Conservation (phyloP, 2,113 vertebrate genomes). For the Microcebus tavaratra region DNA sequence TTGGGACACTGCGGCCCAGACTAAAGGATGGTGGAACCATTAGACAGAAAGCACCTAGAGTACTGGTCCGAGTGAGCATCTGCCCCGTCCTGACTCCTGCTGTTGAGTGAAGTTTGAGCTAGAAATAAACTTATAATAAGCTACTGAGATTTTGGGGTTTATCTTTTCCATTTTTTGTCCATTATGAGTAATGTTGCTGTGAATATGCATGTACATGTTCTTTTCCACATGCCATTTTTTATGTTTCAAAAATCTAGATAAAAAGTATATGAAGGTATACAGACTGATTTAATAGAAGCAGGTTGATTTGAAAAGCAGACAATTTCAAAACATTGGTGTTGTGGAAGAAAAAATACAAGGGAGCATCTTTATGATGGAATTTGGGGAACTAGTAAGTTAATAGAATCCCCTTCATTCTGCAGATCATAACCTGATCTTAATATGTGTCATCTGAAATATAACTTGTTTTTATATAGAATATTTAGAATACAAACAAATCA, state of each 20-base stretch:
- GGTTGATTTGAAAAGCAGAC: neutral
- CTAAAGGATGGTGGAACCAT: neutral
- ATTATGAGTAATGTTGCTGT: neutral
- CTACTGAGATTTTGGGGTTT: neutral
- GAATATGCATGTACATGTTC: neutral
- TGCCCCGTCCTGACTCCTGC: neutral
- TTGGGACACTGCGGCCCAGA: neutral
- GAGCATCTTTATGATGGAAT: neutral
- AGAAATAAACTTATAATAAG: neutral
- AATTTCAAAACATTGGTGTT: constrained; percentile 22
- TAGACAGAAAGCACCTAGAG: neutral
- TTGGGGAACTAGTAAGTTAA: neutral
- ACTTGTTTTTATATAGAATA: constrained; percentile 8
- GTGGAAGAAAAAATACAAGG: neutral
- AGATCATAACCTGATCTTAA: neutral
- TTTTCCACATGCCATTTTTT: neutral
- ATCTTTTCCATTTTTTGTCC: neutral
- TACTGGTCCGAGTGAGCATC: neutral
- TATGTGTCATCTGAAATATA: neutral
- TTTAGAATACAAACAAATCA: neutral
- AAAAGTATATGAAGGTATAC: neutral
- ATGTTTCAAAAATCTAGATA: constrained; percentile 1
- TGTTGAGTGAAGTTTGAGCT: neutral
- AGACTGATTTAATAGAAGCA: neutral
- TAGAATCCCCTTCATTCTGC: neutral